Evolutionary conservation across 2,113 vertebrate species (phyloP).

Genomic region (Marmota monax): DNA sequence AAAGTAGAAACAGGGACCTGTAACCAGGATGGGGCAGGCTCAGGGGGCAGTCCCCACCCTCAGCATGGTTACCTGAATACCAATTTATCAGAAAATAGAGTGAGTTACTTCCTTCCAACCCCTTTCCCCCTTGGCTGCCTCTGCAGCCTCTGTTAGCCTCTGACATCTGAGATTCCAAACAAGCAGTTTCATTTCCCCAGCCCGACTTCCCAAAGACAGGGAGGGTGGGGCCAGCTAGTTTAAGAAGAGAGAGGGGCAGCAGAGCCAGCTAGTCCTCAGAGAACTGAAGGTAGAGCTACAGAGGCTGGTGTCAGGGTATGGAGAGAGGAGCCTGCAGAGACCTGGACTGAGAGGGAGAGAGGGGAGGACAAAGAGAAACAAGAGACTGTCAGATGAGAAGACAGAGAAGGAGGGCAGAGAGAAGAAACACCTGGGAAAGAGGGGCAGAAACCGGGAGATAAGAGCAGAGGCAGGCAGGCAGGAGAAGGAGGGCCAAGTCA

Average conservation of each 20-base stretch:
- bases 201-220: not conserved
- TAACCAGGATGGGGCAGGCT: not conserved
- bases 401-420: too few species aligned
- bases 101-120: not conserved
- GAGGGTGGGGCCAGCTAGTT: not conserved
- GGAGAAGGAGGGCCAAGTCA: too few species aligned
- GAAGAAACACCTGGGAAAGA: too few species aligned
- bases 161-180: not conserved
- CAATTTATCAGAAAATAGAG: slow-evolving; percentile 49
- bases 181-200: slow-evolving; percentile 63
- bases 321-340: not conserved
- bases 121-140: not conserved
- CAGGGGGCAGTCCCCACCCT: not conserved
- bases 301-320: too few species aligned
- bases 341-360: not conserved
- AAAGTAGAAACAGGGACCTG: not conserved
- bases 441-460: not conserved
- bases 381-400: not conserved
- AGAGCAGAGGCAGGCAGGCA: not conserved
- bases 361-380: not conserved
- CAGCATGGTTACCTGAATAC: not conserved
- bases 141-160: not conserved
- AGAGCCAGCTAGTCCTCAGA: not conserved
- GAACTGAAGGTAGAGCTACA: not conserved
- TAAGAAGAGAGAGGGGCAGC: not conserved